A percentile compares a stretch with the other conserved stretches of the same genome.
Evolutionary conservation across 2,888 invertebrate species (phyloP).

Genomic region (Thecophora atra): DNA sequence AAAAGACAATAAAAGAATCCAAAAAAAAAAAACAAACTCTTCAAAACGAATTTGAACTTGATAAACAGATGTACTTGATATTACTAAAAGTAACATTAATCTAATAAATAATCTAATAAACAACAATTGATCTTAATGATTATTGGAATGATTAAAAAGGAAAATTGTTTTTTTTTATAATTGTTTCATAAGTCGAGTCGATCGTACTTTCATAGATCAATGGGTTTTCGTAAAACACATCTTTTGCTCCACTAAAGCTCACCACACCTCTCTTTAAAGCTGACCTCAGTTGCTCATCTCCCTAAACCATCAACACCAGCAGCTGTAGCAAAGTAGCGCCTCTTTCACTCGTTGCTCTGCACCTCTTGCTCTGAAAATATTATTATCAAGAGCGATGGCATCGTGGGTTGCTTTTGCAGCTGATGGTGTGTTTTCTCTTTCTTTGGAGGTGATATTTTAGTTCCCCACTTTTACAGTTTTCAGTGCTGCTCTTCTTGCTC

Average conservation of each 20-base stretch:
- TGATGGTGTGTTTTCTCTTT: neutral
- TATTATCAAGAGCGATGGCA: conserved; percentile 15
- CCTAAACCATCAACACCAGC: conserved; percentile 5
- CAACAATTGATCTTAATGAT: no score
- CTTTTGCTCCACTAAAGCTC: no score
- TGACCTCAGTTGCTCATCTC: neutral
- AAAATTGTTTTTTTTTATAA: no score
- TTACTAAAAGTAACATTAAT: neutral
- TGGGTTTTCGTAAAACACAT: no score
- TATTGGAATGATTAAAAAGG: no score
- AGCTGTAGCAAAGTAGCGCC: conserved; percentile 15
- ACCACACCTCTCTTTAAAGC: neutral
- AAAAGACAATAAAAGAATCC: conserved; percentile 32
- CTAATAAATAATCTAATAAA: neutral
- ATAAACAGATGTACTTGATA: no score
- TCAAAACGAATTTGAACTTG: no score
- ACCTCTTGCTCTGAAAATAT: neutral
- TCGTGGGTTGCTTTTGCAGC: neutral
- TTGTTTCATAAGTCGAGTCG: no score
- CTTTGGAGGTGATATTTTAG: neutral
- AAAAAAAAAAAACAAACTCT: no score
- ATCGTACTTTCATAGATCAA: no score
- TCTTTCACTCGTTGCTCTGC: neutral
- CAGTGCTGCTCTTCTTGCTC: conserved; percentile 33
- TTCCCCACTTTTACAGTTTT: neutral